A percentile compares a stretch with the other conserved stretches of the same genome.
Evolutionary conservation across 2,113 vertebrate species (phyloP).

Genomic region (Varanus komodoensis): DNA sequence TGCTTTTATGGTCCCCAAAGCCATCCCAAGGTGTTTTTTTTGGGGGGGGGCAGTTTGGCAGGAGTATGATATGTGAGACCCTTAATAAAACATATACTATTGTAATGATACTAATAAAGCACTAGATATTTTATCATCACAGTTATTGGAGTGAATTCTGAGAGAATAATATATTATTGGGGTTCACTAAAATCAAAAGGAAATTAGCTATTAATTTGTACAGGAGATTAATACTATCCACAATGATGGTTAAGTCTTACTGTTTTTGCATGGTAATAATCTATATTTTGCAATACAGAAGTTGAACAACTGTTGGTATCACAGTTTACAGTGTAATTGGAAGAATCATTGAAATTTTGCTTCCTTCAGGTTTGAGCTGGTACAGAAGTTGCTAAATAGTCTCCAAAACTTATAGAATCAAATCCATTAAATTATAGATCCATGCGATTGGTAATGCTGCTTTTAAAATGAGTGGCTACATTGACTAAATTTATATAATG

Average conservation of each 20-base stretch:
- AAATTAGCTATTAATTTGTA: background rate
- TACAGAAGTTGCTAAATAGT: background rate
- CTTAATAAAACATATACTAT: background rate
- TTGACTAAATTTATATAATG: background rate
- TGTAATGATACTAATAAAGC: background rate
- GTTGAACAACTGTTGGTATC: background rate
- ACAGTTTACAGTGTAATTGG: background rate
- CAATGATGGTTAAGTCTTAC: background rate
- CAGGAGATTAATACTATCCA: background rate
- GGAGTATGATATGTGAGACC: background rate
- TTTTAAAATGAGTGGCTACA: background rate
- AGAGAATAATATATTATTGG: background rate
- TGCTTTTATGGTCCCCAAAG: background rate
- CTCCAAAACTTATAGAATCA: slow-evolving; percentile 4
- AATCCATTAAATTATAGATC: background rate
- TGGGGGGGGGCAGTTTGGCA: background rate
- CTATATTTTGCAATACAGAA: background rate
- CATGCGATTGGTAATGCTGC: background rate
- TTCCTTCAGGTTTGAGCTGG: background rate
- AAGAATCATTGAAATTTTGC: background rate
- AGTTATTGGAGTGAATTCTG: background rate
- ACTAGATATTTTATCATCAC: background rate
- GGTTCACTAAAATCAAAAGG: background rate
- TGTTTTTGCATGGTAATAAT: no score
- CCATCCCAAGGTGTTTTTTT: no score